phyloP scores from a whole-genome alignment of 1,140 invertebrate genomes.

The Bombus confusus region DNA sequence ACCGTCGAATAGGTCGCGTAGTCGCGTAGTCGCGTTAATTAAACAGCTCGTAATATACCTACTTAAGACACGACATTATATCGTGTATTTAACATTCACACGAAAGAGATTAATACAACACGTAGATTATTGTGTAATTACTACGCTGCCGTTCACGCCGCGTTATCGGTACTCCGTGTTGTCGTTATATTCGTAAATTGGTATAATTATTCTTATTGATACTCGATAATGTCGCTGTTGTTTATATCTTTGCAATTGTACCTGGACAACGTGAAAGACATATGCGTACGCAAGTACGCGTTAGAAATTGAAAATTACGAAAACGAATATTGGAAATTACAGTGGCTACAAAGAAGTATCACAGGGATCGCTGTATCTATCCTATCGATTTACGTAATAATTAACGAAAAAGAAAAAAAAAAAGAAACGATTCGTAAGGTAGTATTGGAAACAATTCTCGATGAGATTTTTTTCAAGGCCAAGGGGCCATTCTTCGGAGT shows the following conservation, averaged over 20 bases:
- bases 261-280: not conserved
- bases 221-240: not conserved
- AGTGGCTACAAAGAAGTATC: too few species aligned
- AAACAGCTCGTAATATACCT: not conserved
- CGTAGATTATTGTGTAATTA: not conserved
- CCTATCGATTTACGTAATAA: too few species aligned
- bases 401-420: too few species aligned
- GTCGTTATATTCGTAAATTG: not conserved
- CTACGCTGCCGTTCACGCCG: not conserved
- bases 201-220: not conserved
- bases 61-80: not conserved
- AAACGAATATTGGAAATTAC: not conserved
- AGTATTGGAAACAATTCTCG: too few species aligned
- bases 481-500: slow-evolving; percentile 4
- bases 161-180: not conserved
- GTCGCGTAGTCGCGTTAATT: too few species aligned
- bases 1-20: too few species aligned
- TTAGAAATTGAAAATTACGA: not conserved
- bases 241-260: not conserved
- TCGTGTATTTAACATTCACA: not conserved
- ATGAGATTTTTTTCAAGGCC: too few species aligned
- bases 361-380: too few species aligned
- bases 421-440: too few species aligned
- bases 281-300: not conserved
- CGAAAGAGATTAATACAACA: not conserved